Percentiles rank a stretch among this genome's conserved stretches.
Evolutionary conservation across 1,140 invertebrate species (phyloP).

Genomic region (Cyrtorhinus lividipennis): DNA sequence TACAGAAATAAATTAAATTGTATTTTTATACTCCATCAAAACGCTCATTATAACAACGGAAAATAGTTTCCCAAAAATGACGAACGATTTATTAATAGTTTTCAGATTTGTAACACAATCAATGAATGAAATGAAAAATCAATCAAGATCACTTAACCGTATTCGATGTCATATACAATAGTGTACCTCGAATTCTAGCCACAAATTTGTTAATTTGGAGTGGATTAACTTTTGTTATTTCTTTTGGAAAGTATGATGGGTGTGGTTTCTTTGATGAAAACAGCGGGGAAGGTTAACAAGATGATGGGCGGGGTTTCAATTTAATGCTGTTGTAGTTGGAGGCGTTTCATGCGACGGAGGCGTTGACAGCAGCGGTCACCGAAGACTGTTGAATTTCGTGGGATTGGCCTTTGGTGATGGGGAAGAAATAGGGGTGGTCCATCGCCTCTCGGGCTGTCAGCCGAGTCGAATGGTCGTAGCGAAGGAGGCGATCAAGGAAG

Average conservation of each 20-base stretch:
- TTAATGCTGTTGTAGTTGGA: too few relatives aligned
- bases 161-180: constrained; percentile 2
- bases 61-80: too few relatives aligned
- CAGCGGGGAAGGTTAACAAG: not conserved
- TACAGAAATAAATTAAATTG: not conserved
- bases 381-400: constrained; percentile 1
- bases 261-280: not conserved
- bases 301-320: not conserved
- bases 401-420: constrained; percentile 16
- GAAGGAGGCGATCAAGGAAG: constrained; percentile 94
- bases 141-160: not conserved
- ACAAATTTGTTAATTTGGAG: not conserved
- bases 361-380: constrained; percentile 5
- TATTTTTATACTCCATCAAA: not conserved
- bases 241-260: not conserved
- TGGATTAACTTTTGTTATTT: not conserved
- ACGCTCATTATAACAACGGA: too few relatives aligned
- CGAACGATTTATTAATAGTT: too few relatives aligned
- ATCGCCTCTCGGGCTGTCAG: constrained; percentile 97
- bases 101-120: too few relatives aligned
- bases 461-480: constrained; percentile 97
- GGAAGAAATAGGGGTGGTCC: constrained; percentile 93
- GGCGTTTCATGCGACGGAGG: constrained; percentile 10
- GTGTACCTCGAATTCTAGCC: not conserved
- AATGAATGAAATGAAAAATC: not conserved